Base-by-base conservation (phyloP, 2,888 invertebrate genomes). In the Scrobipalpa costella region DNA sequence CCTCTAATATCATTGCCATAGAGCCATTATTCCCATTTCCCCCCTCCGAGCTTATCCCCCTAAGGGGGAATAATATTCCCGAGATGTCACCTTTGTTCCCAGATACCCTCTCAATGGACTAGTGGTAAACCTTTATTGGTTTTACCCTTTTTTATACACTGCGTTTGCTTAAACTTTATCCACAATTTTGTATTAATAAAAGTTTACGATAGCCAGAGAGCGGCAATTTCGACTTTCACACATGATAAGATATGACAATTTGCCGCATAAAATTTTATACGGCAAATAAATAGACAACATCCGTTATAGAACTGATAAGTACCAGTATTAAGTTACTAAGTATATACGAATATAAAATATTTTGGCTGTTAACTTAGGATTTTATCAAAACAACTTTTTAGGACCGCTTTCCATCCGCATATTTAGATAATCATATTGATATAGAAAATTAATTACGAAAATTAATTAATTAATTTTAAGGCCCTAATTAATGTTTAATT, bases 361-460 rank as follows among this genome's bases (percentile, higher is more conserved):
- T 44, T 44, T 36, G 36, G 38, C 57, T 58, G 21, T 33, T 59
- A 60, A 2, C 6, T 40, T 38, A 40, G 19, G 11, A 17, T 21
- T 58, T 58, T 58, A 19, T 9, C 21, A 40, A 58, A 55, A 38
- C 15, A 17, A 38, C 40, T 19, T 17, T 47, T n/a, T 59, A 47
- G n/a, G 59, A 66, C 68, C 62, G 68, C 79, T 80, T 78, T 78
- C 78, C 69, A 75, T 77, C 77, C 76, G 76, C 69, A 70, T 65
- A 52, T 40, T 58, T 64, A 73, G 69, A 76, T 79, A 76, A 76
- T 70, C 67, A 71, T 68, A 66, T 69, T 72, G 68, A 77, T 77
- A 72, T 69, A 69, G 68, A 68, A 66, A 70, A 69, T 66, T 63
- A 64, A 64, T 68, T 36, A 52, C 17, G 7, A 58, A 55, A 64